A percentile compares a stretch with the other conserved stretches of the same genome.
These are phyloP conservation scores for Xylocampa areola DNA, from an alignment of 2,888 invertebrate genomes.

Conservation along the genomic window DNA sequence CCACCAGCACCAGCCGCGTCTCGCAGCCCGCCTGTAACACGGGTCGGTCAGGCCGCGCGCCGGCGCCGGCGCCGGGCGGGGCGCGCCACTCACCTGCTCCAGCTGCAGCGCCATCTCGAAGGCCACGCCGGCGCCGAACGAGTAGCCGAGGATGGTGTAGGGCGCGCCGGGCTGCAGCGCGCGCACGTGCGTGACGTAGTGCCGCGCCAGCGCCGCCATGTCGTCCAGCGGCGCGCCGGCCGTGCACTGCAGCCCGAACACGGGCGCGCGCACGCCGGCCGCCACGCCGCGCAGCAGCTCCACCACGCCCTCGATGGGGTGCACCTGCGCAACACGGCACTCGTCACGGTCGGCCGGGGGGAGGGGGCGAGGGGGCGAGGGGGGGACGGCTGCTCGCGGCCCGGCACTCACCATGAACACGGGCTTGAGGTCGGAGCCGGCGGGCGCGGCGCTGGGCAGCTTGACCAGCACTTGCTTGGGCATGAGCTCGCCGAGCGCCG, in stretches of 20 bases:
- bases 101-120: constrained; percentile 98
- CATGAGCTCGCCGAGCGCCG: constrained; percentile 91
- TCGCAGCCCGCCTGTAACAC: constrained; percentile 82
- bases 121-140: constrained; percentile 98
- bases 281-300: constrained; percentile 93
- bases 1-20: constrained; percentile 93
- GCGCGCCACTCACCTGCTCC: constrained; percentile 84
- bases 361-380: too few species aligned
- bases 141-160: constrained; percentile 97
- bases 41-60: too few species aligned
- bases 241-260: constrained; percentile 97
- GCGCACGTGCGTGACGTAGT: constrained; percentile 93
- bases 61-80: too few species aligned
- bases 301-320: constrained; percentile 97
- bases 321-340: too few species aligned
- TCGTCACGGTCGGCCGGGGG: too few species aligned
- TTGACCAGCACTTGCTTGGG: constrained; percentile 93
- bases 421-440: constrained; percentile 79
- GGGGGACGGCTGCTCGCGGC: too few species aligned
- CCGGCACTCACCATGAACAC: constrained; percentile 89
- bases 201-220: constrained; percentile 92
- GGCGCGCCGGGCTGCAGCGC: constrained; percentile 94
- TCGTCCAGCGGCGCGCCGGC: constrained; percentile 92
- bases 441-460: constrained; percentile 89
- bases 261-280: constrained; percentile 92